Base-by-base conservation (phyloP, 2,113 vertebrate species). In the Poecile atricapillus region DNA sequence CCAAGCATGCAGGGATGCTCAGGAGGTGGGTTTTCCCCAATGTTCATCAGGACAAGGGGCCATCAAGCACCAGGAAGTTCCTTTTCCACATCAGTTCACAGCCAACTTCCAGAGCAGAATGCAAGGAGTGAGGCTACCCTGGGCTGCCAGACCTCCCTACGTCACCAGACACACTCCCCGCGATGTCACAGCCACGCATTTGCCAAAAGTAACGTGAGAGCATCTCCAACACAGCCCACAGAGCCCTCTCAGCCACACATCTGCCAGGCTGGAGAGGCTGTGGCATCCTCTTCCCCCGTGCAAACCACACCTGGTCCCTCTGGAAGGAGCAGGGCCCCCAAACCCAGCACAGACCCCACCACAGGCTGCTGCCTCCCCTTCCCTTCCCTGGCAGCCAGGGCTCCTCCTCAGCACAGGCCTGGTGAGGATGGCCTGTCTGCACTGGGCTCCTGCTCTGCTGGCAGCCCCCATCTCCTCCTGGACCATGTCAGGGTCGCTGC, bases 281-380 rank as follows among this genome's bases (percentile, higher is more conserved):
- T 35, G 43, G 62, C 76, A 77, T 70, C 62, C 46, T 44, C 79
- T 68, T 56, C 78, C 35, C 59, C 4, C 28, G 13, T 2, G 4
- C 35, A 60, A 53, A 15, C 43, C 49, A 9, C 17, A 25, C 18
- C 13, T 12, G 52, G 16, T 7, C 16, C 27, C 49, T 30, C 22
- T 5, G 3, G 35, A 75, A 59, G 58, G 20, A 17, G 11, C 56
- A 67, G 37, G 46, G 75, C 33, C 67, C 79, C 41, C 75, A 60
- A 11, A 22, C 18, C 11, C 53, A 2, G 7, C 12, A 24, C 0
- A 0, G 43, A 39, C 4, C 52, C n/a, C 49, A 16, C 1, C 28
- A 13, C 28, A 31, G 62, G 56, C 47, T 59, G 60, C n/a, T 7
- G 2, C 19, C 9, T 3, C 24, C 31, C 69, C 30, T 35, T 13